Base-by-base conservation (phyloP, 2,797 vertebrate species). In the Aeoliscus strigatus region DNA sequence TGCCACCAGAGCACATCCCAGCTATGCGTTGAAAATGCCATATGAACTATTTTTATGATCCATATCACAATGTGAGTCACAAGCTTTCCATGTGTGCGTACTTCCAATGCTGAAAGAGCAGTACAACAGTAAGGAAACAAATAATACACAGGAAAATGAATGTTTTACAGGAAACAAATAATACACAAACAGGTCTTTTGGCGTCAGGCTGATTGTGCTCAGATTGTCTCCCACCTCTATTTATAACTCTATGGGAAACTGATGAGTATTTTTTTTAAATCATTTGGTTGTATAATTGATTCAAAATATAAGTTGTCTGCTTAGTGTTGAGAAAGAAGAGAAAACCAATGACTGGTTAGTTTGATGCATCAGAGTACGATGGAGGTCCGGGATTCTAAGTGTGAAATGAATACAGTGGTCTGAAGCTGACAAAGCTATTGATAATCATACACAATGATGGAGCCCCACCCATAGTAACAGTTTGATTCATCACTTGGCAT, bases 171-270 rank as follows among this genome's bases (percentile, higher is more conserved):
- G 39, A 45, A 38, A 45, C 56, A 60, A 17, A 59, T 60, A 64
- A 53, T 58, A 79, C 51, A 69, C 67, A 66, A 61, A 75, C 72
- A 49, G 44, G 60, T 68, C 37, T 50, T 52, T 37, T 40, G 36
- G 55, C 55, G 43, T 36, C 39, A 54, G 48, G 60, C 72, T 75
- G 64, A 54, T 70, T 60, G 25, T 11, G 56, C 70, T 60, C 53
- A 60, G 28, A 30, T 46, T 50, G 49, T 44, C 51, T 34, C 62
- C 44, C 67, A 46, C 44, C 68, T 76, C 81, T 85, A 83, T 86
- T 83, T 86, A 74, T 86, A 86, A 75, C 77, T 78, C 73, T 70
- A 69, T 80, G 75, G 77, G 78, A 86, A 84, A 83, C 73, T 75
- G 84, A 81, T 86, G 84, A 84, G 75, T 80, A 61, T 60, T 70